A percentile compares a stretch with the other conserved stretches of the same genome.
Evolutionary conservation across 2,113 vertebrate genomes (phyloP).

Genomic region (Triplophysa rosa): DNA sequence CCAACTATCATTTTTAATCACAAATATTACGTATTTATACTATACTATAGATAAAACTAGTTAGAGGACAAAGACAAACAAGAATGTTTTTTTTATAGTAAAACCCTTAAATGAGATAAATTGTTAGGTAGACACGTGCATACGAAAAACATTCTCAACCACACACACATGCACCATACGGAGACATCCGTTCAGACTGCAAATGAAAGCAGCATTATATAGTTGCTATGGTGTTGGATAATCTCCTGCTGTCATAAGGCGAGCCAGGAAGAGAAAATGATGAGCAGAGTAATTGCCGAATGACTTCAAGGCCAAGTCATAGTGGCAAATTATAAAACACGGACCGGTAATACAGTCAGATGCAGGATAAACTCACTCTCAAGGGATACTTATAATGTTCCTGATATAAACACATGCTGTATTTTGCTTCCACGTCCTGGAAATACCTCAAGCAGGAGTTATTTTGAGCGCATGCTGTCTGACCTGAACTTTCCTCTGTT

Average conservation of each 20-base stretch:
- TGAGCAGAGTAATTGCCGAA: conserved; percentile 41
- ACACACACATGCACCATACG: not conserved
- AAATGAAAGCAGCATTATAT: conserved; percentile 39
- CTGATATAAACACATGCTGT: conserved; percentile 37
- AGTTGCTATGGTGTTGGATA: conserved; percentile 29
- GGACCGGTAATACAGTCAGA: not conserved
- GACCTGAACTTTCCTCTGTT: conserved; percentile 8
- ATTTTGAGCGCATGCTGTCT: conserved; percentile 41
- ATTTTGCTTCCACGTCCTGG: conserved; percentile 31
- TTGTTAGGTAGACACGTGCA: not conserved
- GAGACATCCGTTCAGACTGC: conserved; percentile 13
- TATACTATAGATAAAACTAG: no score
- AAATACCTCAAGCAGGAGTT: conserved; percentile 16
- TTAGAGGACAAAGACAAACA: no score
- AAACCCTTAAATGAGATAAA: not conserved
- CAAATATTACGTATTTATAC: no score
- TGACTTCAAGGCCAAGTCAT: conserved; percentile 24
- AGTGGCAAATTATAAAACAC: conserved; percentile 45
- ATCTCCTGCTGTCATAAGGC: conserved; percentile 14
- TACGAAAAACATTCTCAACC: not conserved
- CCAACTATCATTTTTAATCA: no score
- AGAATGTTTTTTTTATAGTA: not conserved
- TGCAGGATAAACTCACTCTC: conserved; percentile 25
- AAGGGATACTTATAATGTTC: conserved; percentile 11
- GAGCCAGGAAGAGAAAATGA: conserved; percentile 24